phyloP scores from a whole-genome alignment of 2,888 invertebrate genomes.

The Caenorhabditis sinica region DNA sequence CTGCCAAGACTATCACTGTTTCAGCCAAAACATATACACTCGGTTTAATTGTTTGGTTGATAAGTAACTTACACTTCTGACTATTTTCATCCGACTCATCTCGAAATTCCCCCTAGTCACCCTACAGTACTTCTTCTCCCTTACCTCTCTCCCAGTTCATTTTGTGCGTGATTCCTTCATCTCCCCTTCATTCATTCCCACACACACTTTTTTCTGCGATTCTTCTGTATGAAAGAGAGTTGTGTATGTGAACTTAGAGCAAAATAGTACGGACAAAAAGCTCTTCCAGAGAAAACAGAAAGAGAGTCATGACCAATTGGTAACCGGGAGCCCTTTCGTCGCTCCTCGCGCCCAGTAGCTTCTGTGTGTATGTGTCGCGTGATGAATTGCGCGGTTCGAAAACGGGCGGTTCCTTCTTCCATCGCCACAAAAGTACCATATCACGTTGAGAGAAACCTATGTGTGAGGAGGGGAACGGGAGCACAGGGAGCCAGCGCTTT shows the following conservation, averaged over 20 bases:
- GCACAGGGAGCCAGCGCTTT: slow-evolving; percentile 30
- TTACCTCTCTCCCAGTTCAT: background rate
- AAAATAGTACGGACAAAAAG: slow-evolving; percentile 33
- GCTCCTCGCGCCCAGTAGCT: slow-evolving; percentile 24
- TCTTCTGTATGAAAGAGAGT: slow-evolving; percentile 26
- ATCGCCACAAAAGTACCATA: slow-evolving; percentile 56
- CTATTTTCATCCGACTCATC: background rate
- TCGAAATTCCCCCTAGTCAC: background rate
- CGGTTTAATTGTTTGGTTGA: no score
- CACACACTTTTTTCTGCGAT: background rate
- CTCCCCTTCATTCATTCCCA: background rate
- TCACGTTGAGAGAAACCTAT: slow-evolving; percentile 46
- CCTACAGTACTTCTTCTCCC: background rate
- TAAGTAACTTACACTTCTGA: no score
- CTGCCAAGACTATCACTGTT: no score
- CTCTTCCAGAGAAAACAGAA: slow-evolving; percentile 6
- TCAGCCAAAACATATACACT: no score
- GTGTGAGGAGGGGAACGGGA: slow-evolving; percentile 12
- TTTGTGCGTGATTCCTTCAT: slow-evolving; percentile 26
- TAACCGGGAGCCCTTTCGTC: slow-evolving; percentile 39
- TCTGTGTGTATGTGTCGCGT: slow-evolving; percentile 41
- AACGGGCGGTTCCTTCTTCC: slow-evolving; percentile 33
- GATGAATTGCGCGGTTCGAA: slow-evolving; percentile 52
- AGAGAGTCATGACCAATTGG: slow-evolving; percentile 58
- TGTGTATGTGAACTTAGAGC: slow-evolving; percentile 11